Percentiles rank a stretch among this genome's conserved stretches.
Evolutionary conservation across 2,888 invertebrate species (phyloP).

Genomic region (Xestia sexstrigata): DNA sequence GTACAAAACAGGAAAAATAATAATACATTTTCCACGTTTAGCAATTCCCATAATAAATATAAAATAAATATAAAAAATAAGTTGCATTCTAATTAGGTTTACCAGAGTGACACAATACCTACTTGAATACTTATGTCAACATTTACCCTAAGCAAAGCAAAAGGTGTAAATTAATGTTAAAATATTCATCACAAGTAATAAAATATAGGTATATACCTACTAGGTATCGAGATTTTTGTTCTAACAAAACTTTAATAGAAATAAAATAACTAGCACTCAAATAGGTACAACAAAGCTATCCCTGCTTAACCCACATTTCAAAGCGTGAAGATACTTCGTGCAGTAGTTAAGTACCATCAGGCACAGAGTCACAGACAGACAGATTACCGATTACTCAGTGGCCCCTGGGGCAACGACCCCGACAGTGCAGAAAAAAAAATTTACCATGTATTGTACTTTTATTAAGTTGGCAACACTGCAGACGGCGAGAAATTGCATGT

Average conservation of each 20-base stretch:
- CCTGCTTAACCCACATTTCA: background rate
- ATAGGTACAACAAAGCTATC: background rate
- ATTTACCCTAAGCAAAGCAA: slow-evolving; percentile 7
- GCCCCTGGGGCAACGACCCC: slow-evolving; percentile 58
- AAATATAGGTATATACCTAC: too few species aligned
- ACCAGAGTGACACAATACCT: background rate
- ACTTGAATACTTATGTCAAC: background rate
- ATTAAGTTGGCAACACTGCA: slow-evolving; percentile 16
- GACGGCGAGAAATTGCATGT: slow-evolving; percentile 24
- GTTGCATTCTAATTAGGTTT: background rate
- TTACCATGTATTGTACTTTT: slow-evolving; percentile 24
- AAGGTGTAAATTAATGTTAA: slow-evolving; percentile 2
- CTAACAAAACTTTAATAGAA: too few species aligned
- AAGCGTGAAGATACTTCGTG: slow-evolving; percentile 18
- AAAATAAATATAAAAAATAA: too few species aligned
- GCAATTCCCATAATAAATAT: background rate
- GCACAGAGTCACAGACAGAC: slow-evolving; percentile 51
- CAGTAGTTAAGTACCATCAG: slow-evolving; percentile 21
- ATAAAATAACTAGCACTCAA: too few species aligned
- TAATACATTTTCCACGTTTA: background rate
- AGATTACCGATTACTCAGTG: slow-evolving; percentile 72
- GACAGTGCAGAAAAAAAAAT: slow-evolving; percentile 42
- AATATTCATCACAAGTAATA: background rate
- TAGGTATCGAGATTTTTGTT: background rate
- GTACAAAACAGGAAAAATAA: slow-evolving; percentile 43